Conservation (phyloP, 2,113 vertebrate species). For the Cyrtonyx montezumae region DNA sequence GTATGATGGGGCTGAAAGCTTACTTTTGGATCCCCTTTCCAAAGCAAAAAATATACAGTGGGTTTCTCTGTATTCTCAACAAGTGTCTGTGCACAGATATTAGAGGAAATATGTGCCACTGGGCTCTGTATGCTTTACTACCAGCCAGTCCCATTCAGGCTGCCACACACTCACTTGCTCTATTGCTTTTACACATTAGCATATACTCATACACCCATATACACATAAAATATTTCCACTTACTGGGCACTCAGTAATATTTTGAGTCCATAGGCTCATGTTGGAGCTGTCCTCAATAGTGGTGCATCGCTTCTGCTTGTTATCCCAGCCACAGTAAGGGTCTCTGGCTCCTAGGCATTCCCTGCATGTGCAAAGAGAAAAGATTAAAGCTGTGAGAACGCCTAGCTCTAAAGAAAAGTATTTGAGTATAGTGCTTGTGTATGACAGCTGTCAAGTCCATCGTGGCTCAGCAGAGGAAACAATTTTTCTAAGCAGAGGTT, state of each 20-base stretch:
- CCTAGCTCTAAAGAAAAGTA: not conserved
- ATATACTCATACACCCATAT: not conserved
- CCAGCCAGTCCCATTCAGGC: not conserved
- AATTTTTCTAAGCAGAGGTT: conserved; percentile 59
- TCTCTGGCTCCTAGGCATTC: conserved; percentile 93
- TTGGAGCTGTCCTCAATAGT: conserved; percentile 96
- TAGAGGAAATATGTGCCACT: too few relatives aligned
- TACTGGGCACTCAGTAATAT: conserved; percentile 95
- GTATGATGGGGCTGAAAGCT: not conserved
- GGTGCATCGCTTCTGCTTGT: conserved; percentile 91
- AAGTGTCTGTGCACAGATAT: not conserved
- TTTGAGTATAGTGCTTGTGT: not conserved
- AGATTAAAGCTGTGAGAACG: conserved; percentile 45
- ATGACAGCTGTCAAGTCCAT: conserved; percentile 49
- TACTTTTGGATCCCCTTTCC: not conserved
- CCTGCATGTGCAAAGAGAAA: conserved; percentile 75
- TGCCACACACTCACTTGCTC: not conserved
- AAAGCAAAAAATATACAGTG: not conserved
- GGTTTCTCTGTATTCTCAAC: not conserved
- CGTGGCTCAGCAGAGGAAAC: not conserved
- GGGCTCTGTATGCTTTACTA: not conserved
- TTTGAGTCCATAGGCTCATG: conserved; percentile 99
- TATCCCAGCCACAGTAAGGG: conserved; percentile 97
- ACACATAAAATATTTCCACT: conserved; percentile 50
- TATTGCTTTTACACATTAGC: not conserved